A percentile compares a stretch with the other conserved stretches of the same genome.
Conservation (phyloP, 2,113 vertebrate genomes). For the Nothobranchius furzeri region DNA sequence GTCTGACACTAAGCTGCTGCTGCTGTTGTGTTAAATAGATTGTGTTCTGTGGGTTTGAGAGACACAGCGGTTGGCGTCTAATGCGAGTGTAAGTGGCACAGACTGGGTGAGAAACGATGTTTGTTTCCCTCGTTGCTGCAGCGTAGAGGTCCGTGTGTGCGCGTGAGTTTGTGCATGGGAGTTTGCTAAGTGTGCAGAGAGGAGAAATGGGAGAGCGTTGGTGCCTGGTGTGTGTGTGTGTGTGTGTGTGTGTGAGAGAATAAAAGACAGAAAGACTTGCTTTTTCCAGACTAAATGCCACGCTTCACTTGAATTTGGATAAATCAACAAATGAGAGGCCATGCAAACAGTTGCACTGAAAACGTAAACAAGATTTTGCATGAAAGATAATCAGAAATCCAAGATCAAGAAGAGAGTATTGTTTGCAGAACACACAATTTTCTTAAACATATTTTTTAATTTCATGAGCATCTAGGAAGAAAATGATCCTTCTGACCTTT, state of each 20-base stretch:
- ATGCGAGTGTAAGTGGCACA: conserved; percentile 49
- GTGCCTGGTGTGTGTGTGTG: not conserved
- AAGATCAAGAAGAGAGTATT: not conserved
- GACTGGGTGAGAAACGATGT: conserved; percentile 61
- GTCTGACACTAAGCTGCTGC: conserved; percentile 59
- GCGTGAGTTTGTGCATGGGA: conserved; percentile 8
- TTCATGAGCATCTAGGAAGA: not conserved
- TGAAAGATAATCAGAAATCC: conserved; percentile 1
- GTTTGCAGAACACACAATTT: not conserved
- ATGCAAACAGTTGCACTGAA: conserved; percentile 13
- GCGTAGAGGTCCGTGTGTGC: conserved; percentile 11
- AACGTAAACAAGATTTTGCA: conserved; percentile 6
- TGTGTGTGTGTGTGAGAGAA: not conserved
- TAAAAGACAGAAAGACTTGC: not conserved
- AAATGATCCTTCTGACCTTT: not conserved
- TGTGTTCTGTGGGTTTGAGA: conserved; percentile 59
- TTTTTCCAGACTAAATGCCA: conserved; percentile 3
- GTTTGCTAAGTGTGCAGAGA: not conserved
- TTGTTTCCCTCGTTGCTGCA: conserved; percentile 60
- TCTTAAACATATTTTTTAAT: not conserved
- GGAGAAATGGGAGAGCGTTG: not conserved
- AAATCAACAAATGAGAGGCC: conserved; percentile 46
- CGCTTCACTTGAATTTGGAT: conserved; percentile 48
- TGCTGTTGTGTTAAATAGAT: conserved; percentile 59
- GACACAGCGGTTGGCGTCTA: conserved; percentile 60